Evolutionary conservation across 2,797 vertebrate genomes (phyloP), one percentile per base, ranked within the genome.

Genomic region (Synanceia verrucosa): DNA sequence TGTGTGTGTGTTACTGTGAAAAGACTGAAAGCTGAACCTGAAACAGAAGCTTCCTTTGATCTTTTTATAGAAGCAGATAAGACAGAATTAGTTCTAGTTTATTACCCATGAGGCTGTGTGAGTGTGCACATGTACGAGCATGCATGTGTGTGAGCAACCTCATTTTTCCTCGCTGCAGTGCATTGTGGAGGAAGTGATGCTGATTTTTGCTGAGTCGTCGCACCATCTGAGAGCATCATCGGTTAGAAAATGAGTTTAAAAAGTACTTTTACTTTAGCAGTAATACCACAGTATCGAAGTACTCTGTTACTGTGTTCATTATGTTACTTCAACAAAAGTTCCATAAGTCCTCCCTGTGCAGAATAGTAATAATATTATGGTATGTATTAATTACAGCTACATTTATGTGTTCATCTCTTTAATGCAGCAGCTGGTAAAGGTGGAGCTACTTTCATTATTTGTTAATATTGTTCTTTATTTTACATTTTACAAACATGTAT

Each of bases 11-110:
- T n/a, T n/a, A n/a, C n/a, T n/a, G n/a, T n/a, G n/a, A n/a, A n/a
- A n/a, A n/a, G n/a, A n/a, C n/a, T n/a, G n/a, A n/a, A n/a, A n/a
- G n/a, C n/a, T n/a, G n/a, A n/a, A n/a, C n/a, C n/a, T 24, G 41
- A 50, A 41, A 13, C 41, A 9, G 18, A 39, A 37, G 52, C 26
- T 52, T 60, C 9, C 79, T 90, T 89, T 92, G 77, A 90, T 93
- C 89, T 92, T 91, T 92, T 93, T 90, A 90, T 92, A 92, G 90
- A 76, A 78, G 82, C 82, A 73, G 84, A 93, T 89, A 84, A 92
- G 88, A 89, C 87, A 83, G 90, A 93, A 89, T 87, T 86, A 85
- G 88, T 87, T 85, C 72, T 81, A 86, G 75, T 82, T 67, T 41
- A 41, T 60, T 70, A 63, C 68, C 76, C 73, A 79, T 44, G 29